Percentiles rank a stretch among this genome's conserved stretches.
Conservation (phyloP, 2,797 vertebrate species). For the Epinephelus malabaricus region DNA sequence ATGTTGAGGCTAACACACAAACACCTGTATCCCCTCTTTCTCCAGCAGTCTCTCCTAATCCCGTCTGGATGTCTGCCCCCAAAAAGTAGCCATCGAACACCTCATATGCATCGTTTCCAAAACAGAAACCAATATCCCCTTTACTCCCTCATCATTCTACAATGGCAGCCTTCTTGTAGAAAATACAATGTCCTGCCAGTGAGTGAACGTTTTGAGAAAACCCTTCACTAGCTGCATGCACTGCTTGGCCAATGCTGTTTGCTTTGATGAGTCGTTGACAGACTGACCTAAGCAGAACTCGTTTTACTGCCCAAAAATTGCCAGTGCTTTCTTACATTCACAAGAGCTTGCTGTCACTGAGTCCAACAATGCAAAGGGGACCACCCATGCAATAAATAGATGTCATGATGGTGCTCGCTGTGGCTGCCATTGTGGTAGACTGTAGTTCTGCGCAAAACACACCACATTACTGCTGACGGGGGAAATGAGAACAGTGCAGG, state of each 20-base stretch:
- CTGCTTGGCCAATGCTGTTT: constrained; percentile 60
- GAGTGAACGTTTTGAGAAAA: constrained; percentile 55
- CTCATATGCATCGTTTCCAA: constrained; percentile 58
- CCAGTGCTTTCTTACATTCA: constrained; percentile 50
- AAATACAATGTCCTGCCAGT: constrained; percentile 68
- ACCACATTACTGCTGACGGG: constrained; percentile 58
- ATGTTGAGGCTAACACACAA: constrained; percentile 53
- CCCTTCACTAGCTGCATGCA: constrained; percentile 57
- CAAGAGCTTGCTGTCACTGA: constrained; percentile 59
- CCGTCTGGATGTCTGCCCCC: constrained; percentile 42
- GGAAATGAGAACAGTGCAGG: constrained; percentile 5
- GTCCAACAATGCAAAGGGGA: constrained; percentile 79
- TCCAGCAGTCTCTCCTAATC: constrained; percentile 16
- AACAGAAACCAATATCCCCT: constrained; percentile 47
- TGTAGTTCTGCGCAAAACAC: constrained; percentile 50
- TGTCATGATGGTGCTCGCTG: constrained; percentile 59
- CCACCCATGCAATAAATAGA: constrained; percentile 80
- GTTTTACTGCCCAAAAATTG: constrained; percentile 54
- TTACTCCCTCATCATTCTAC: constrained; percentile 58
- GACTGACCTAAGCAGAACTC: constrained; percentile 68
- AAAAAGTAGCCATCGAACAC: constrained; percentile 54
- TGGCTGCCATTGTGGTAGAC: constrained; percentile 54
- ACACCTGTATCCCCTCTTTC: constrained; percentile 66
- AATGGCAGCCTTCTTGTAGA: constrained; percentile 55
- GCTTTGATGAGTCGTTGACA: constrained; percentile 75